Evolutionary conservation across 2,113 vertebrate species (phyloP).

Genomic region (Scomber colias): DNA sequence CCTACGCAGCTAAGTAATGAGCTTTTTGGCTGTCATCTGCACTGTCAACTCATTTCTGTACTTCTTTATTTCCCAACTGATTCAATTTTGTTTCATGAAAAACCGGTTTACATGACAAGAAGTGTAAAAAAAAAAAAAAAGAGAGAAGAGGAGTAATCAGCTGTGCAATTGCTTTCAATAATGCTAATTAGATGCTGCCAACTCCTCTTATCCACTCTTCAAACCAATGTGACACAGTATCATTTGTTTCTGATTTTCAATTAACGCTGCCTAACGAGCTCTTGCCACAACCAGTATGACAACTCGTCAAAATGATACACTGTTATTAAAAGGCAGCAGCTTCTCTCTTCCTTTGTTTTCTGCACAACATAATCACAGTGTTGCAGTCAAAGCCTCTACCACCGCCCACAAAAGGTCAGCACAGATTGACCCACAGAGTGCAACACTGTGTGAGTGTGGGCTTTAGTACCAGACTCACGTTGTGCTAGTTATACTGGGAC

Average conservation of each 20-base stretch:
- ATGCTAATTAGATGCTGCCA: neutral
- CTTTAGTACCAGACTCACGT: constrained; percentile 25
- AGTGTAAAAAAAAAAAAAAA: neutral
- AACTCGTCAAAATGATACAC: neutral
- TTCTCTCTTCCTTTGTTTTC: constrained; percentile 19
- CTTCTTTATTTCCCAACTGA: no score
- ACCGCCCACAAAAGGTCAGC: constrained; percentile 57
- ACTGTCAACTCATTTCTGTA: no score
- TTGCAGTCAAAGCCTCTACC: constrained; percentile 34
- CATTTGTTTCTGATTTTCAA: neutral
- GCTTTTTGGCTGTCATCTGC: neutral
- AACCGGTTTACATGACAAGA: no score
- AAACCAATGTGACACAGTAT: neutral
- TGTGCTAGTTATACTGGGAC: constrained; percentile 19
- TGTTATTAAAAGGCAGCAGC: constrained; percentile 21
- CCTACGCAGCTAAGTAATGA: neutral
- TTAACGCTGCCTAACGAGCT: neutral
- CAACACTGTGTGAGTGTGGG: constrained; percentile 47
- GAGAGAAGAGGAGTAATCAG: neutral
- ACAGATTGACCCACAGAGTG: constrained; percentile 22
- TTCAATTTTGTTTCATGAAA: no score
- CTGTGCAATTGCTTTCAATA: neutral
- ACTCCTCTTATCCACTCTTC: neutral
- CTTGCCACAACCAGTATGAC: neutral
- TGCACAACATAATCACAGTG: constrained; percentile 31